Conservation (phyloP, 2,888 invertebrate genomes). For the Eristalis tenax region DNA sequence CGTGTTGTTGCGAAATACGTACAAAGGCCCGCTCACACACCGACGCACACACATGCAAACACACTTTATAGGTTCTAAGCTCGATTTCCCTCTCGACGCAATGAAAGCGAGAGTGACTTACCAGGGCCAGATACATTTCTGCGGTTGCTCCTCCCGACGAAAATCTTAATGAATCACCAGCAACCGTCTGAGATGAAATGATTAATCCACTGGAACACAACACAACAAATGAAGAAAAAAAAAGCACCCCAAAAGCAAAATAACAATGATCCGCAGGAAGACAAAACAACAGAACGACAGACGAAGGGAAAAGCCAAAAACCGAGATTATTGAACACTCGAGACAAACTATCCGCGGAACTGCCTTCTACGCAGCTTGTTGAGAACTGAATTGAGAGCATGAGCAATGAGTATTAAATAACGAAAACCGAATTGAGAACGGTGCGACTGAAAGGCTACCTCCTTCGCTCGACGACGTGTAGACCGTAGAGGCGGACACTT, state of each 20-base stretch:
- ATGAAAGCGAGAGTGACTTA: constrained; percentile 48
- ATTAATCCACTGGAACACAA: not conserved
- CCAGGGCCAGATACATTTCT: constrained; percentile 45
- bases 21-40: not conserved
- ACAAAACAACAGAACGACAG: not conserved
- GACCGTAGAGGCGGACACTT: not conserved
- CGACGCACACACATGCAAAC: not conserved
- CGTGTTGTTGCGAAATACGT: not conserved
- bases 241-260: not conserved
- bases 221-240: not conserved
- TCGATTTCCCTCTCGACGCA: constrained; percentile 6
- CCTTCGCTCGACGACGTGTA: not conserved
- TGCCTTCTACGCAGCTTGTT: constrained; percentile 50
- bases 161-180: not conserved
- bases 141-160: not conserved
- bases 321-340: not conserved
- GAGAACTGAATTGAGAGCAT: constrained; percentile 56
- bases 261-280: not conserved
- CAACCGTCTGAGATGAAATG: not conserved
- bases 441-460: constrained; percentile 11
- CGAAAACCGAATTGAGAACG: constrained; percentile 47
- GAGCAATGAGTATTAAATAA: constrained; percentile 61
- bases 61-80: constrained; percentile 1
- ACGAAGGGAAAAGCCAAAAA: not conserved
- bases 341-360: constrained; percentile 41